phyloP scores from a whole-genome alignment of 2,797 vertebrate genomes.

The Orientallactaga sibirica region DNA sequence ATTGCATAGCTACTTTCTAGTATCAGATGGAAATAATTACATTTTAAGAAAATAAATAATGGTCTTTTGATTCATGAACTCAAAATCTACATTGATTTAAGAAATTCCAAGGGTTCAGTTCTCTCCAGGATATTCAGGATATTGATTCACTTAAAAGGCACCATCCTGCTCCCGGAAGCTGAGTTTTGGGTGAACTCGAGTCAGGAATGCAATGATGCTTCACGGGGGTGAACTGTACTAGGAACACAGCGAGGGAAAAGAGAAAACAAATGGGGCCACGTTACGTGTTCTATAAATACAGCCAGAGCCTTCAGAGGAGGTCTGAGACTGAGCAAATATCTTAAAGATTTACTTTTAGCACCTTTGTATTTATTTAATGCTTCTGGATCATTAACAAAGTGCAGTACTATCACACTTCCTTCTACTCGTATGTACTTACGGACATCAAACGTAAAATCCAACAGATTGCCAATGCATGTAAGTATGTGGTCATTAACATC shows the following conservation, averaged over 20 bases:
- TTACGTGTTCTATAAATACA: neutral
- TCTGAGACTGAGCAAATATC: neutral
- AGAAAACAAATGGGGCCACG: neutral
- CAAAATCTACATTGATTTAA: conserved; percentile 17
- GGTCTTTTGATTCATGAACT: conserved; percentile 63
- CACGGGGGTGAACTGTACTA: neutral
- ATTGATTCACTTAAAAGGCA: neutral
- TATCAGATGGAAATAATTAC: conserved; percentile 71
- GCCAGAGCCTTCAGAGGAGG: neutral
- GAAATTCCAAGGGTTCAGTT: neutral
- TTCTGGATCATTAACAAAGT: neutral
- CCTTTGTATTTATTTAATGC: neutral
- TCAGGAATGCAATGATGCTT: neutral
- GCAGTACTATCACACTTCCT: neutral
- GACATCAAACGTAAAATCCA: neutral
- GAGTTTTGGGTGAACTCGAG: neutral
- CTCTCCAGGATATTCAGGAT: neutral
- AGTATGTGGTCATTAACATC: neutral
- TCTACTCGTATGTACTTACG: neutral
- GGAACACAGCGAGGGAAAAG: accelerated
- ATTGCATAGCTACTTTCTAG: conserved; percentile 47
- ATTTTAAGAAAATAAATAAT: conserved; percentile 69
- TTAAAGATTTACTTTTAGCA: conserved; percentile 20
- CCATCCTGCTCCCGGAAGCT: neutral
- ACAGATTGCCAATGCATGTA: no score